Evolutionary conservation across 2,797 vertebrate species (phyloP).

Genomic region (Catostomus latipinnis): DNA sequence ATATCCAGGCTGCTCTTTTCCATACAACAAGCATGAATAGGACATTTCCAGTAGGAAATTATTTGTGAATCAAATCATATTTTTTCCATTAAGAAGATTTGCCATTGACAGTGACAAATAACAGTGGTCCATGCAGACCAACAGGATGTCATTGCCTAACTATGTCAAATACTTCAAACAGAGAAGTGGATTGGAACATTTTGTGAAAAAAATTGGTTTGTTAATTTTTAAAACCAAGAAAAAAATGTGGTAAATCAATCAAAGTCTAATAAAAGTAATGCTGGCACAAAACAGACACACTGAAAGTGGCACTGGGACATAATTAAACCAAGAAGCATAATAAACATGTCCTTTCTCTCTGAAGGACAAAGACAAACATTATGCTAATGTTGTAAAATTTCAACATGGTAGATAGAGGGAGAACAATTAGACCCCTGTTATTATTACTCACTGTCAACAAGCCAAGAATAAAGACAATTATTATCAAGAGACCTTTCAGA

Average conservation of each 20-base stretch:
- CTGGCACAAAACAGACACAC: too few relatives aligned
- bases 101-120: constrained; percentile 23
- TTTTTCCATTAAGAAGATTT: not conserved
- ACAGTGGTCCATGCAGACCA: not conserved
- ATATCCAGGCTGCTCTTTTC: too few relatives aligned
- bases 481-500: not conserved
- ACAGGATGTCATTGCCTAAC: too few relatives aligned
- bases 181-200: not conserved
- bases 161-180: not conserved
- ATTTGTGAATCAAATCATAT: not conserved
- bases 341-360: not conserved
- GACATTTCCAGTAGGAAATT: not conserved
- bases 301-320: not conserved
- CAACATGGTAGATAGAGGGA: not conserved
- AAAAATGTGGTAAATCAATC: not conserved
- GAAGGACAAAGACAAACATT: not conserved
- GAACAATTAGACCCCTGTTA: constrained; percentile 19
- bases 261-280: not conserved
- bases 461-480: constrained; percentile 22
- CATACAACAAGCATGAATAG: too few relatives aligned
- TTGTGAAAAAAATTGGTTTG: not conserved
- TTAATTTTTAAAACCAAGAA: not conserved
- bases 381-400: not conserved
- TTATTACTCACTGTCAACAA: constrained; percentile 19
- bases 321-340: not conserved